Conservation (phyloP, 2,888 invertebrate genomes). For the Erebia ligea region DNA sequence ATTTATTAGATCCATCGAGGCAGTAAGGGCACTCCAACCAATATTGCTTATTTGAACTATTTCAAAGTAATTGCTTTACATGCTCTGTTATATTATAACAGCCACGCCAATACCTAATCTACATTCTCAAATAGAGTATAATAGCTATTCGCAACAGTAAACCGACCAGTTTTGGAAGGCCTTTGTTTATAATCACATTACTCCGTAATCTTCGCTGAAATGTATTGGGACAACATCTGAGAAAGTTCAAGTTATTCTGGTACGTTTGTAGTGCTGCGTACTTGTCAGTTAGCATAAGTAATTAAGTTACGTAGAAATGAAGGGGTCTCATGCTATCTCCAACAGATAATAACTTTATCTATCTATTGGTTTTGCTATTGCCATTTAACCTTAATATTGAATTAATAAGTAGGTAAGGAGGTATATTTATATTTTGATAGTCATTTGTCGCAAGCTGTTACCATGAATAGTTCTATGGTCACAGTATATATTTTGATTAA, state of each 20-base stretch:
- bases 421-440: neutral
- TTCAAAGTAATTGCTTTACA: slow-evolving; percentile 71
- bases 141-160: slow-evolving; percentile 57
- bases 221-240: slow-evolving; percentile 30
- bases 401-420: neutral
- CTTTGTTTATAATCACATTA: slow-evolving; percentile 48
- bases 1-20: slow-evolving; percentile 43
- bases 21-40: slow-evolving; percentile 62
- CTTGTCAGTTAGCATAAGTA: slow-evolving; percentile 71
- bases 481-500: too few relatives aligned
- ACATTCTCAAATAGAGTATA: slow-evolving; percentile 73
- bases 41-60: slow-evolving; percentile 68
- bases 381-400: slow-evolving; percentile 48
- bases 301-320: slow-evolving; percentile 77
- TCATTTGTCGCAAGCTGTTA: neutral
- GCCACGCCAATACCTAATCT: slow-evolving; percentile 75
- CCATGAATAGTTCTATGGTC: too few relatives aligned
- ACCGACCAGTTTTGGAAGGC: slow-evolving; percentile 53
- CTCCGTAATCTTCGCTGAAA: slow-evolving; percentile 8
- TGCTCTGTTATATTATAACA: slow-evolving; percentile 59
- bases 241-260: slow-evolving; percentile 45
- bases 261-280: slow-evolving; percentile 49
- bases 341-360: slow-evolving; percentile 75
- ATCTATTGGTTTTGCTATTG: slow-evolving; percentile 61
- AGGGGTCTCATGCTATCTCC: slow-evolving; percentile 69